phyloP scores from a whole-genome alignment of 2,797 vertebrate genomes.

The Cephalopachus bancanus region DNA sequence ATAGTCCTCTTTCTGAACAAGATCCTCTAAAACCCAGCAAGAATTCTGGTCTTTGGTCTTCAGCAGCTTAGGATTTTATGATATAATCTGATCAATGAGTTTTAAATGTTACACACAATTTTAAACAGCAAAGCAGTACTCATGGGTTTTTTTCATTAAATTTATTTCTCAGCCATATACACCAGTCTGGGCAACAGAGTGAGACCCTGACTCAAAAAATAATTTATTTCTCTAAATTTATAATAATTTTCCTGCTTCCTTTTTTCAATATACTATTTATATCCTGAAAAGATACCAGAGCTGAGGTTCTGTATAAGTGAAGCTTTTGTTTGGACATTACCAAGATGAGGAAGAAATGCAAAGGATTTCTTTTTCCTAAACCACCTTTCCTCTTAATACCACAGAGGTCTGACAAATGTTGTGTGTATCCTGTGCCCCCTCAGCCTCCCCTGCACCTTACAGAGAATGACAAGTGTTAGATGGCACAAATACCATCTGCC shows the following conservation, averaged over 20 bases:
- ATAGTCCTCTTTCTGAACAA: not conserved
- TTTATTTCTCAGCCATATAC: not conserved
- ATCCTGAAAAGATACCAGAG: not conserved
- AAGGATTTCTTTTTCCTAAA: not conserved
- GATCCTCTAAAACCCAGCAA: not conserved
- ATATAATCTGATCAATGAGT: not conserved
- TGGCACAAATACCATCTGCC: not conserved
- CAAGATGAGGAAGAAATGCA: constrained; percentile 25
- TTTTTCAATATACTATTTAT: not conserved
- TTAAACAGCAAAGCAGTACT: not conserved
- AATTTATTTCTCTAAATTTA: constrained; percentile 34
- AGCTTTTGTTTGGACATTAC: constrained; percentile 39
- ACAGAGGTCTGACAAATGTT: not conserved
- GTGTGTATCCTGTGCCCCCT: accelerated
- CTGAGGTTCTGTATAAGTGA: not conserved
- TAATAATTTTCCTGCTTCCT: not conserved
- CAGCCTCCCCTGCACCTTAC: not conserved
- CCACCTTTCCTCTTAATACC: not conserved
- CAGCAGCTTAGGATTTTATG: not conserved
- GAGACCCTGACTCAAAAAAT: no score
- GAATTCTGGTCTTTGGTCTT: constrained; percentile 37
- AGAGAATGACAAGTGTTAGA: not conserved
- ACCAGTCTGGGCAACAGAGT: no score
- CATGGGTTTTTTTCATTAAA: constrained; percentile 3
- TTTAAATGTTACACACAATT: constrained; percentile 8